These are phyloP conservation scores for Cheirogaleus medius DNA, from an alignment of 2,113 vertebrate genomes.

Conservation along the genomic window DNA sequence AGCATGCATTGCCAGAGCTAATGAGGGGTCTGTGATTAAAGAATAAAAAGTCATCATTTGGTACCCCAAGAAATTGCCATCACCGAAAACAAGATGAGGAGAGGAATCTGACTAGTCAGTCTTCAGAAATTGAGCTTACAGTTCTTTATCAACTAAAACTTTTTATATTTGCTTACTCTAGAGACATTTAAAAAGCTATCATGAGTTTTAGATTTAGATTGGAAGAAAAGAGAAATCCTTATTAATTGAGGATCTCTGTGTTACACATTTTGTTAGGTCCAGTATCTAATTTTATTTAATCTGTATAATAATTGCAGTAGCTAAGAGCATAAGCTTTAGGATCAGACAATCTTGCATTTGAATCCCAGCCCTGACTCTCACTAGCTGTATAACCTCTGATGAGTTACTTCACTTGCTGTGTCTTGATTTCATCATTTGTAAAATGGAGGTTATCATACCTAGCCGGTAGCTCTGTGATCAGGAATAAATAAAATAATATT, in stretches of 20 bases:
- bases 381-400: background rate
- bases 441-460: background rate
- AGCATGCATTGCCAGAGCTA: background rate
- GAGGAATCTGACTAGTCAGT: background rate
- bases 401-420: background rate
- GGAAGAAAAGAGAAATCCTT: background rate
- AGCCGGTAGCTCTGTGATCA: background rate
- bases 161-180: background rate
- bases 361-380: background rate
- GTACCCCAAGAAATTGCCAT: background rate
- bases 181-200: background rate
- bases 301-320: background rate
- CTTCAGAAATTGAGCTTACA: background rate
- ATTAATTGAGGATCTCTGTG: background rate
- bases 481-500: background rate
- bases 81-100: background rate
- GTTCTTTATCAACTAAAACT: background rate
- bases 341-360: background rate
- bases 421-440: background rate
- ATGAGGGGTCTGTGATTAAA: background rate
- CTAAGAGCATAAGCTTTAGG: background rate
- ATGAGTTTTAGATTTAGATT: background rate
- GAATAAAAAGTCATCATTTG: background rate
- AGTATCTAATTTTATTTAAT: background rate
- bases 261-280: background rate